A percentile compares a stretch with the other conserved stretches of the same genome.
phyloP scores from a whole-genome alignment of 2,797 vertebrate genomes.

The Poliocrania exsul region DNA sequence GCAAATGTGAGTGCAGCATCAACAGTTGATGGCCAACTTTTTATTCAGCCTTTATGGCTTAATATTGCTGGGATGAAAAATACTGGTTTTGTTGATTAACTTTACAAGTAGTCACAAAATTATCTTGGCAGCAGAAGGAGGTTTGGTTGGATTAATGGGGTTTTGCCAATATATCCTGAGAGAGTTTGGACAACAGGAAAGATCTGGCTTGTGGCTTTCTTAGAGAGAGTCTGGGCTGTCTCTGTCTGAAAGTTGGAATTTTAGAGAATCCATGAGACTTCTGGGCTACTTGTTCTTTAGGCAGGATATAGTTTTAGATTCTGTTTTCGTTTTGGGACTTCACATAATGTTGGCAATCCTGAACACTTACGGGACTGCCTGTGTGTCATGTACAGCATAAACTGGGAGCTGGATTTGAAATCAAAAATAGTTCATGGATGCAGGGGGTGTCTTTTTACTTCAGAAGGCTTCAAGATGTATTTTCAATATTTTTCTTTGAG shows the following conservation, averaged over 20 bases:
- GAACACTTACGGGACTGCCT: neutral
- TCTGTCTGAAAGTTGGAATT: neutral
- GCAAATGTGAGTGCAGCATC: neutral
- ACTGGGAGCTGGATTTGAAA: neutral
- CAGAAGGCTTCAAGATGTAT: neutral
- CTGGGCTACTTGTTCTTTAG: neutral
- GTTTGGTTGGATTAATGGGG: neutral
- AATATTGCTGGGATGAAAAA: neutral
- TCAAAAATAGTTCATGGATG: constrained; percentile 27
- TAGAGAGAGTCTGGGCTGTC: neutral
- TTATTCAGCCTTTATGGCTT: neutral
- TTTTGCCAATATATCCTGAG: neutral
- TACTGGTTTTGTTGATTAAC: neutral
- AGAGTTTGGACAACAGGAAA: neutral
- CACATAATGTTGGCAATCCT: neutral
- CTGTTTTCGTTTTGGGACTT: neutral
- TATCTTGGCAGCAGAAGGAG: neutral
- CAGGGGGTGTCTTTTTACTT: neutral
- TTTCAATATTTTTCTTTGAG: neutral
- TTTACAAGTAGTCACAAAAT: neutral
- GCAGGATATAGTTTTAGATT: neutral
- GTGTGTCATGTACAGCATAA: neutral
- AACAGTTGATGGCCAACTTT: neutral
- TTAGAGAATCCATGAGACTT: neutral
- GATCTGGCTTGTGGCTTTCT: neutral